phyloP scores from a whole-genome alignment of 2,113 vertebrate species.

The Sisor rabdophorus region DNA sequence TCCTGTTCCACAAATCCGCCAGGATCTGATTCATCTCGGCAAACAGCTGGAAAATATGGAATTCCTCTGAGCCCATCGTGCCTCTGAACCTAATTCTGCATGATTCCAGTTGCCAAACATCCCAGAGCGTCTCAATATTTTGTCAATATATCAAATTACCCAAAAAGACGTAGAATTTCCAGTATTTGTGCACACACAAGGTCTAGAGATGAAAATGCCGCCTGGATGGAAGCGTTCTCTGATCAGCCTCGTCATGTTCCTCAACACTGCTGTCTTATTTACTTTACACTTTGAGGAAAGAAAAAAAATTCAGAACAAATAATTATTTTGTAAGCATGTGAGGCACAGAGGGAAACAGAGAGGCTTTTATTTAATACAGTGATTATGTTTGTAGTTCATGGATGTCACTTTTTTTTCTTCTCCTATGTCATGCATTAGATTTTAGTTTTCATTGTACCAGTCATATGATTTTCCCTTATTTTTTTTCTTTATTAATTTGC shows the following conservation, averaged over 20 bases:
- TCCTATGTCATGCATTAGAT: too few relatives aligned
- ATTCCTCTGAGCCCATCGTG: constrained; percentile 59
- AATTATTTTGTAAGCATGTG: constrained; percentile 64
- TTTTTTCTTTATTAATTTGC: too few relatives aligned
- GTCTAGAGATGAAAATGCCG: constrained; percentile 64
- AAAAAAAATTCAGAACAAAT: constrained; percentile 62
- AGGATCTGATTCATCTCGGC: constrained; percentile 63
- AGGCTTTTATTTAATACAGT: constrained; percentile 47
- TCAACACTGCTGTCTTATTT: constrained; percentile 64
- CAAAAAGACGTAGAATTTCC: constrained; percentile 73
- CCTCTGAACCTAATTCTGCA: constrained; percentile 63
- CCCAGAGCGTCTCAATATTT: constrained; percentile 68
- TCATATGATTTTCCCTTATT: too few relatives aligned
- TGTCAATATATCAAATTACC: constrained; percentile 70
- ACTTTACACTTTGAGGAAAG: constrained; percentile 66
- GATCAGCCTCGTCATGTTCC: constrained; percentile 59
- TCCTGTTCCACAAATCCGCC: constrained; percentile 67
- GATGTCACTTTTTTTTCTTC: background rate
- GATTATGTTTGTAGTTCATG: constrained; percentile 12
- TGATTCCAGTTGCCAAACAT: constrained; percentile 65
- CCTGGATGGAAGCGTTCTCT: constrained; percentile 58
- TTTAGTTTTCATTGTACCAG: too few relatives aligned
- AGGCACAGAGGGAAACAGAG: constrained; percentile 30
- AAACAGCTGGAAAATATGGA: constrained; percentile 68
- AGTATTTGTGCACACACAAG: constrained; percentile 71